Percentiles rank a stretch among this genome's conserved stretches.
Evolutionary conservation across 2,888 invertebrate genomes (phyloP).

Genomic region (Liopterus haemorrhoidalis): DNA sequence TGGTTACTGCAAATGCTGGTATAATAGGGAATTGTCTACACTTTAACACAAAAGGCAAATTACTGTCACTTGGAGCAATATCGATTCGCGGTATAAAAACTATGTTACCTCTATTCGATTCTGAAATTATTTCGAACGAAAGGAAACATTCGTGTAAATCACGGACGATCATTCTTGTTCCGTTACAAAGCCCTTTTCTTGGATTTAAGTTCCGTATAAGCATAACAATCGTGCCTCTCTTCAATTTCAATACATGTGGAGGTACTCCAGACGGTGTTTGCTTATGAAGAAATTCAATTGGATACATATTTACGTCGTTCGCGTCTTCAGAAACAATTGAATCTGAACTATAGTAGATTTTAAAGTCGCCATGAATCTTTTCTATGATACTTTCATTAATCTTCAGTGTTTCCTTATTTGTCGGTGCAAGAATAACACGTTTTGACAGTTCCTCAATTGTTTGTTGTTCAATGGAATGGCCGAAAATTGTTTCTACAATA

Average conservation of each 20-base stretch:
- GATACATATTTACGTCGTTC: slow-evolving; percentile 6
- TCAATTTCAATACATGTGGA: slow-evolving; percentile 5
- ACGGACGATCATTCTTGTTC: slow-evolving; percentile 19
- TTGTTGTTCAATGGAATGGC: background rate
- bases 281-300: background rate
- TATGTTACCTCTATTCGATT: slow-evolving; percentile 2
- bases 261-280: slow-evolving; percentile 1
- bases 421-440: background rate
- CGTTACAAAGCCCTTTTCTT: slow-evolving; percentile 25
- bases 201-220: slow-evolving; percentile 24
- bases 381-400: background rate
- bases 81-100: slow-evolving; percentile 18
- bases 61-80: slow-evolving; percentile 18
- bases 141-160: slow-evolving; percentile 7
- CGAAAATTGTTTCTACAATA: background rate
- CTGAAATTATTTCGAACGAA: slow-evolving; percentile 12
- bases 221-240: slow-evolving; percentile 23
- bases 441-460: background rate
- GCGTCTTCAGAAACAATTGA: slow-evolving; percentile 6
- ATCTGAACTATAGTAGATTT: slow-evolving; percentile 2
- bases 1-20: slow-evolving; percentile 20
- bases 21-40: slow-evolving; percentile 21
- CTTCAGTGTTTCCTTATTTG: background rate
- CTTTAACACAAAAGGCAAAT: slow-evolving; percentile 16
- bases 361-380: background rate